phyloP scores from a whole-genome alignment of 1,140 invertebrate genomes.

The Ceratina australensis region DNA sequence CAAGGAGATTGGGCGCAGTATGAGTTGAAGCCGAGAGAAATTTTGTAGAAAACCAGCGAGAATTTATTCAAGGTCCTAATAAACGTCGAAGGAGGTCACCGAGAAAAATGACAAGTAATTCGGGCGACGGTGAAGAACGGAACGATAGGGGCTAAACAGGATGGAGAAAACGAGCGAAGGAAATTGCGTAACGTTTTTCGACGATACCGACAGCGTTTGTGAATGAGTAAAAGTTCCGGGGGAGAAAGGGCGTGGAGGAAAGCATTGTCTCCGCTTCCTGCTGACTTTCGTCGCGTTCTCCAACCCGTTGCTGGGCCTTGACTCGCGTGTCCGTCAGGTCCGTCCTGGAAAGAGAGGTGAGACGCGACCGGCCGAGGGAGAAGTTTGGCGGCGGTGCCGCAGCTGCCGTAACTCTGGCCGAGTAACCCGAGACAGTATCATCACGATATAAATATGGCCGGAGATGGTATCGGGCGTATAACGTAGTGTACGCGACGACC shows the following conservation, averaged over 20 bases:
- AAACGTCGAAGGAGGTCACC: too few species aligned
- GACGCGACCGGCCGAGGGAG: not conserved
- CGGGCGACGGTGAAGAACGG: too few species aligned
- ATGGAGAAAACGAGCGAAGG: too few species aligned
- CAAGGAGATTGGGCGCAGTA: too few species aligned
- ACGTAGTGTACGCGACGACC: conserved; percentile 70
- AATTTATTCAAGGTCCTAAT: too few species aligned
- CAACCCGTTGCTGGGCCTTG: not conserved
- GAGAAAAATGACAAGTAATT: too few species aligned
- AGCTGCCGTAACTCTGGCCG: conserved; percentile 55
- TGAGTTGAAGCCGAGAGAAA: too few species aligned
- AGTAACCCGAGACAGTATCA: conserved; percentile 64
- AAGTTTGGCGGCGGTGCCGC: conserved; percentile 11
- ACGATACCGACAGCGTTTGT: not conserved
- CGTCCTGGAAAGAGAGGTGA: not conserved
- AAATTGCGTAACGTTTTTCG: too few species aligned
- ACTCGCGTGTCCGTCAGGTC: not conserved
- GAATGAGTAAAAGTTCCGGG: not conserved
- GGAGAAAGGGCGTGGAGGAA: not conserved
- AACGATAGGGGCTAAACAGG: too few species aligned
- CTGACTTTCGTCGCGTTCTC: conserved; percentile 3
- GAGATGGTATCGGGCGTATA: conserved; percentile 69
- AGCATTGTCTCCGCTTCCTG: not conserved
- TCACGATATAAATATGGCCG: conserved; percentile 61
- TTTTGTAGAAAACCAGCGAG: too few species aligned